These are phyloP conservation scores for Xestia sexstrigata DNA, from an alignment of 2,888 invertebrate species.

Conservation along the genomic window DNA sequence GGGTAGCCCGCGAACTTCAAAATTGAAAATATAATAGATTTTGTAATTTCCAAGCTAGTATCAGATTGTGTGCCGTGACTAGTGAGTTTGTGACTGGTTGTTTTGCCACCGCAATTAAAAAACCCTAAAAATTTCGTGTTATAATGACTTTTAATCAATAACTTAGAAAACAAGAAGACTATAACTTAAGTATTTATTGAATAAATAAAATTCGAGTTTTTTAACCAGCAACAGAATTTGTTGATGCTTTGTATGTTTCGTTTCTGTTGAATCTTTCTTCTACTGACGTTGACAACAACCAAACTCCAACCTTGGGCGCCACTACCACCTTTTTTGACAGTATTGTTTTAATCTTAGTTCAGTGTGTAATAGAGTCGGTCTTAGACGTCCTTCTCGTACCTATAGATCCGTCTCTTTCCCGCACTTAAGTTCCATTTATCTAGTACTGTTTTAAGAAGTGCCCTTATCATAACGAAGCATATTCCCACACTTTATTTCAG, in stretches of 20 bases:
- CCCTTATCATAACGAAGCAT: background rate
- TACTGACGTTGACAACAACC: background rate
- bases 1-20: no score
- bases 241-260: background rate
- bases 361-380: background rate
- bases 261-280: background rate
- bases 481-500: slow-evolving; percentile 43
- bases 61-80: background rate
- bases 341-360: background rate
- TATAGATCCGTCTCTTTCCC: background rate
- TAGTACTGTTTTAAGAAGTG: background rate
- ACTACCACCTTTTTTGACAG: background rate
- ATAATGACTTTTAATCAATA: background rate
- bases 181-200: no score
- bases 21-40: no score
- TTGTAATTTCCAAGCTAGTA: background rate
- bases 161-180: background rate
- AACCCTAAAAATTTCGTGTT: background rate
- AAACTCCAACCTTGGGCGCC: background rate
- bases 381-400: background rate
- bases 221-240: background rate
- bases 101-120: background rate
- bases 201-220: background rate
- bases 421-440: background rate
- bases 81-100: background rate